These are phyloP conservation scores for Macaria liturata DNA, from an alignment of 2,888 invertebrate genomes.

Conservation along the genomic window DNA sequence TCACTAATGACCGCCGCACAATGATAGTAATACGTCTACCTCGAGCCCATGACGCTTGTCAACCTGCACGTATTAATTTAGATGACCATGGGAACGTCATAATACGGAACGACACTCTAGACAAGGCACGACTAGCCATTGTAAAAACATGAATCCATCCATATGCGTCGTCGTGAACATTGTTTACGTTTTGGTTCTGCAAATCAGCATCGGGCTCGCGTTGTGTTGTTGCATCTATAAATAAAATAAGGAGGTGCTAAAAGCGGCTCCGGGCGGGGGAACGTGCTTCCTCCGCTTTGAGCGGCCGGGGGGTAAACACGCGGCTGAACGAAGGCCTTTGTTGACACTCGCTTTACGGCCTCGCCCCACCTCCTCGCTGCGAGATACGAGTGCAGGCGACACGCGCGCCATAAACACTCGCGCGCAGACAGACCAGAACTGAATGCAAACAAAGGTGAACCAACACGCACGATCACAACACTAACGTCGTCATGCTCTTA, in stretches of 20 bases:
- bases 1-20: constrained; percentile 57
- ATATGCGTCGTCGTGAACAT: constrained; percentile 48
- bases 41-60: constrained; percentile 25
- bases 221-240: constrained; percentile 76
- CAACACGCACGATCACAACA: constrained; percentile 24
- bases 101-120: constrained; percentile 30
- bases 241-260: constrained; percentile 83
- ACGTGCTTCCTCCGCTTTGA: constrained; percentile 80
- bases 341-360: constrained; percentile 77
- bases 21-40: constrained; percentile 34
- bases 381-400: constrained; percentile 40
- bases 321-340: constrained; percentile 71
- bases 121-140: constrained; percentile 29
- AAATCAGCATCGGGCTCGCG: constrained; percentile 66
- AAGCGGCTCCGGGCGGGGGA: constrained; percentile 75
- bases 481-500: constrained; percentile 21
- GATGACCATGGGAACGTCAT: constrained; percentile 33
- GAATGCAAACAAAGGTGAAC: constrained; percentile 46
- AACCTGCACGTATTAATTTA: constrained; percentile 34
- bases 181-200: constrained; percentile 75
- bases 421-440: neutral
- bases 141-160: constrained; percentile 29
- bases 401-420: constrained; percentile 17
- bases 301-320: constrained; percentile 77
- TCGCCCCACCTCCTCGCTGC: constrained; percentile 27